phyloP scores from a whole-genome alignment of 2,888 invertebrate genomes.

The Orthosia cruda region DNA sequence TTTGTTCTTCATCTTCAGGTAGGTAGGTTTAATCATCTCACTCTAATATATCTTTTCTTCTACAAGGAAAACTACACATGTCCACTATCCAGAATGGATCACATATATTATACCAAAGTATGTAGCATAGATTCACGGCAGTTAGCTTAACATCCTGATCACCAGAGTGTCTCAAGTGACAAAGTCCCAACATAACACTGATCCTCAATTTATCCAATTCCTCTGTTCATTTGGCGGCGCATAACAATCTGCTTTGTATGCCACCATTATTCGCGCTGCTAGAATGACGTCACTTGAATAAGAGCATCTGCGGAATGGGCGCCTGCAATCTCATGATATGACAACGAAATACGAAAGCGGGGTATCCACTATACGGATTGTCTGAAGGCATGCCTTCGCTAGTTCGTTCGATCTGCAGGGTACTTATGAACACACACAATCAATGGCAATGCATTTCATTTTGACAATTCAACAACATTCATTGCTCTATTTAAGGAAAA shows the following conservation, averaged over 20 bases:
- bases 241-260: constrained; percentile 67
- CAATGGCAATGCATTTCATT: no score
- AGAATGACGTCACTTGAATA: constrained; percentile 73
- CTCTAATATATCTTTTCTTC: no score
- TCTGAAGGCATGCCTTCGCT: neutral
- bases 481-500: no score
- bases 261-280: constrained; percentile 70
- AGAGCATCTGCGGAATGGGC: constrained; percentile 69
- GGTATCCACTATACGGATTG: neutral
- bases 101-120: no score
- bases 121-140: neutral
- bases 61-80: no score
- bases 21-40: no score
- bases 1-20: no score
- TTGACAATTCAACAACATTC: no score
- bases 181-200: constrained; percentile 16
- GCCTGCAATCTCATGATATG: constrained; percentile 79
- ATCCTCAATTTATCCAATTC: constrained; percentile 51
- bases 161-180: neutral
- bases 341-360: neutral
- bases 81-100: no score
- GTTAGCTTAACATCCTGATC: no score
- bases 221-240: constrained; percentile 52
- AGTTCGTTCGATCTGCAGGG: neutral
- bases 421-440: no score